A percentile compares a stretch with the other conserved stretches of the same genome.
Conservation (phyloP, 2,888 invertebrate species). For the Morpho achilles region DNA sequence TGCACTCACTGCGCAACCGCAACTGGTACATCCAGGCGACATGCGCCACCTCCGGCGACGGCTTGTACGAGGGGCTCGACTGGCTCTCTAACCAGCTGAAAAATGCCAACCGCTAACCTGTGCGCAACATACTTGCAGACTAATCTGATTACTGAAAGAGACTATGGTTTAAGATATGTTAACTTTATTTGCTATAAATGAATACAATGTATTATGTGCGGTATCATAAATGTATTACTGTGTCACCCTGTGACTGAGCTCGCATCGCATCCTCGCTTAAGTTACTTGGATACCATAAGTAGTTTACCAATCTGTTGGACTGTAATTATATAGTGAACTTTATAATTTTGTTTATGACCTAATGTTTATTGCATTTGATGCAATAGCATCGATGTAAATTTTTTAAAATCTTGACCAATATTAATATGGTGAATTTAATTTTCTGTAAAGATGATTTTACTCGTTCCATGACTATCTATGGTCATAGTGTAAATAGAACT, state of each 20-base stretch:
- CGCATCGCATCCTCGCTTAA: slow-evolving; percentile 23
- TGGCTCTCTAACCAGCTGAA: slow-evolving; percentile 99
- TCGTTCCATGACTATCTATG: too few relatives aligned
- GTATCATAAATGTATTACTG: slow-evolving; percentile 69
- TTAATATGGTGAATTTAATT: too few relatives aligned
- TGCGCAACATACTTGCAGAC: slow-evolving; percentile 58
- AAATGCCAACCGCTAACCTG: slow-evolving; percentile 95
- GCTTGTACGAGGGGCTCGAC: slow-evolving; percentile 99
- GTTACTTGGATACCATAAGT: neutral
- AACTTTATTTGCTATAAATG: slow-evolving; percentile 77
- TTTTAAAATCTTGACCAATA: too few relatives aligned
- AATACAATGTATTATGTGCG: slow-evolving; percentile 77
- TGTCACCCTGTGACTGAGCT: slow-evolving; percentile 66
- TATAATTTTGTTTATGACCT: too few relatives aligned
- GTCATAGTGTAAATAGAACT: too few relatives aligned
- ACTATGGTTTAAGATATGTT: slow-evolving; percentile 80
- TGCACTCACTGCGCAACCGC: slow-evolving; percentile 98
- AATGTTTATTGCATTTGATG: too few relatives aligned
- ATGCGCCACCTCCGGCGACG: slow-evolving; percentile 99
- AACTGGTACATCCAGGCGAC: slow-evolving; percentile 99
- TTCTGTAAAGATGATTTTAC: too few relatives aligned
- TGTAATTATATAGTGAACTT: too few relatives aligned
- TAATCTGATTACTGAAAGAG: slow-evolving; percentile 74
- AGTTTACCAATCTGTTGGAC: too few relatives aligned
- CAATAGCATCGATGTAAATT: too few relatives aligned